These are phyloP conservation scores for Maniola hyperantus DNA, from an alignment of 2,888 invertebrate species.

Conservation along the genomic window DNA sequence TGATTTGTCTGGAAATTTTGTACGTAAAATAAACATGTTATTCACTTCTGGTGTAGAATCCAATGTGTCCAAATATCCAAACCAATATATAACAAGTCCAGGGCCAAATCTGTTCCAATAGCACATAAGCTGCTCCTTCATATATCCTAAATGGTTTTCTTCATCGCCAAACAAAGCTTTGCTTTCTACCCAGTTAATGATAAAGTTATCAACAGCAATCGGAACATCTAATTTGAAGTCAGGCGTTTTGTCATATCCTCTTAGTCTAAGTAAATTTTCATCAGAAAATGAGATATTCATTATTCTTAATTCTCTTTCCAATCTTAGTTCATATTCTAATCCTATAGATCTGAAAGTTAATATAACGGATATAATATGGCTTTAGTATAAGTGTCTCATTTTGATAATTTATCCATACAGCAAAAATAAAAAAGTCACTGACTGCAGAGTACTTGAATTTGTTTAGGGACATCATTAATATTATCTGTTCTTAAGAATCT, in stretches of 20 bases:
- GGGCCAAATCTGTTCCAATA: constrained; percentile 98
- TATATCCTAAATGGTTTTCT: constrained; percentile 90
- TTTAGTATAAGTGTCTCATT: no score
- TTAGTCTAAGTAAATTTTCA: constrained; percentile 89
- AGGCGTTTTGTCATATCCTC: constrained; percentile 97
- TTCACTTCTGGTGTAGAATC: constrained; percentile 86
- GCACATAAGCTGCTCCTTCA: constrained; percentile 92
- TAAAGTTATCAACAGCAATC: constrained; percentile 91
- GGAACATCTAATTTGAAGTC: constrained; percentile 96
- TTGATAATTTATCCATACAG: no score
- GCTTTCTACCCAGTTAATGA: constrained; percentile 98
- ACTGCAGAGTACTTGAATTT: no score
- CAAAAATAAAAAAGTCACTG: no score
- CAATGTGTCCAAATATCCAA: constrained; percentile 90
- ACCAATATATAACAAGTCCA: constrained; percentile 97
- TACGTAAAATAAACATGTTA: constrained; percentile 81
- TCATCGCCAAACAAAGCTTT: constrained; percentile 97
- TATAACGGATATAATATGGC: neutral
- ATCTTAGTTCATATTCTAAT: constrained; percentile 91
- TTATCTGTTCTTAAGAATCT: no score
- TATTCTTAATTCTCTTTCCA: constrained; percentile 83
- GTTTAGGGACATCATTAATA: no score
- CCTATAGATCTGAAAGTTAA: constrained; percentile 86
- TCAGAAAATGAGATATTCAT: constrained; percentile 82
- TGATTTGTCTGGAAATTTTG: constrained; percentile 77